Evolutionary conservation across 2,888 invertebrate genomes (phyloP), one percentile per base, ranked within the genome.

Genomic region (Chloroclysta siterata): DNA sequence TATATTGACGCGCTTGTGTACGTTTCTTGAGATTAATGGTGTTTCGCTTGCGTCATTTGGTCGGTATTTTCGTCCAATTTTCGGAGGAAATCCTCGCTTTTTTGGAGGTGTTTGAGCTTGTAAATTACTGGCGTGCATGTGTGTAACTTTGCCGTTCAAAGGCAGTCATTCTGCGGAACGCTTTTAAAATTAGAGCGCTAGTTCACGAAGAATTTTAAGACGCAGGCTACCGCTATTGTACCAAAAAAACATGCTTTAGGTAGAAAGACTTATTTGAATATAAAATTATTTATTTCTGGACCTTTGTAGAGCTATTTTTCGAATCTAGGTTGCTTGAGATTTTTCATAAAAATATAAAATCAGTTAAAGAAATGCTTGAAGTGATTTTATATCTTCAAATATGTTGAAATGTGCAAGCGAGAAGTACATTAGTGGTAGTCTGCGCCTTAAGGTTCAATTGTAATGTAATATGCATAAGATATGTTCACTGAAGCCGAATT

Each of bases 21-120:
- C 57, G 50, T 55, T 58, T 60, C 71, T 72, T 72, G 56, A 71
- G 72, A 76, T 75, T 73, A 75, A 76, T 80, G 70, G 70, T 46
- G 55, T 72, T 72, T 60, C 72, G 64, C 66, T 71, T 69, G 68
- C 72, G 56, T 62, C 70, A 72, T 73, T 78, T 72, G 66, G 68
- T 63, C 60, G 66, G 63, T 48, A 64, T 70, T 72, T 73, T 71
- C 58, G 61, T 65, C 61, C 65, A 61, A 65, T 65, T 65, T 65
- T 62, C 60, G 54, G 28, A 28, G 61, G 56, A 61, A 61, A 65
- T 61, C 58, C 65, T 54, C 61, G 56, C 57, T 58, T 65, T 61
- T 65, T 65, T 65, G 14, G 28, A 58, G 58, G 65, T 61, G 61
- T 65, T 61, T 65, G 58, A 17, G 65, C 65, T 65, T 65, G 65